phyloP scores from a whole-genome alignment of 2,797 vertebrate genomes.

The Chelmon rostratus region DNA sequence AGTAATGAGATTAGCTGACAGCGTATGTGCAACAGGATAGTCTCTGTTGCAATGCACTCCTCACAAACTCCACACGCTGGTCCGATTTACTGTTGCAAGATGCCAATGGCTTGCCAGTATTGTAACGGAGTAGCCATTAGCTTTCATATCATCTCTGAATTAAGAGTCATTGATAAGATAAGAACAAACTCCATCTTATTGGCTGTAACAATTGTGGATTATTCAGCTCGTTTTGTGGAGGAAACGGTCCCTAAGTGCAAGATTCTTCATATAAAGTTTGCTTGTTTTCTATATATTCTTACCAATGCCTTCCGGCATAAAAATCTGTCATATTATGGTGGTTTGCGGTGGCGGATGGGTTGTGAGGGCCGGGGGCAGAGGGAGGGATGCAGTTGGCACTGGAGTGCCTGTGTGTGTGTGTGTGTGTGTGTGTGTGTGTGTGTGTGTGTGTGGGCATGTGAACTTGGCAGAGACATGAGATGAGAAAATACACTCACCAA shows the following conservation, averaged over 20 bases:
- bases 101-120: constrained; percentile 58
- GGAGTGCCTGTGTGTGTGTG: constrained; percentile 39
- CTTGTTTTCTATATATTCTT: constrained; percentile 51
- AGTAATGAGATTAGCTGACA: constrained; percentile 81
- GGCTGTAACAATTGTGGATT: background rate
- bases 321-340: constrained; percentile 61
- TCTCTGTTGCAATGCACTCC: constrained; percentile 49
- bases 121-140: constrained; percentile 54
- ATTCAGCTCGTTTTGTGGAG: background rate
- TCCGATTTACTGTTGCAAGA: constrained; percentile 59
- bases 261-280: constrained; percentile 33
- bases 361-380: constrained; percentile 35
- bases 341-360: constrained; percentile 59
- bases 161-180: constrained; percentile 23
- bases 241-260: background rate
- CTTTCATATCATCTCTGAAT: constrained; percentile 52
- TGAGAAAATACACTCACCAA: constrained; percentile 73
- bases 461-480: constrained; percentile 75
- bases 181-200: constrained; percentile 7
- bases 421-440: constrained; percentile 38
- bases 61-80: constrained; percentile 27
- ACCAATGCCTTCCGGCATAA: constrained; percentile 44
- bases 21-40: constrained; percentile 75
- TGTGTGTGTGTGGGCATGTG: constrained; percentile 71
- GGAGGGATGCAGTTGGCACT: constrained; percentile 63